Evolutionary conservation across 2,888 invertebrate species (phyloP), one percentile per base, ranked within the genome.

Genomic region (Mechanitis mazaeus): DNA sequence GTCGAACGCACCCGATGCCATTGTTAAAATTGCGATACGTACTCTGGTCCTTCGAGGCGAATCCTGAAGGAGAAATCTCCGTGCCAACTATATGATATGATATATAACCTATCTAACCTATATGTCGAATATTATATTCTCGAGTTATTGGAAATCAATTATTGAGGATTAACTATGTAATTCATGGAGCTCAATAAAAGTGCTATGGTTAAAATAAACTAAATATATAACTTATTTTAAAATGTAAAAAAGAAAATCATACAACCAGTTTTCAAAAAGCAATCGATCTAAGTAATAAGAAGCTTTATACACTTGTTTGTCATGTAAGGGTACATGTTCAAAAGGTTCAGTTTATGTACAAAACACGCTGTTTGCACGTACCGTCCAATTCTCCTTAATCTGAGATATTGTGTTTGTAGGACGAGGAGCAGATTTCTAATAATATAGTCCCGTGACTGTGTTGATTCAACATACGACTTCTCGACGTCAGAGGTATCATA

Each of bases 1-100:
- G 86, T 86, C 87, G 82, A 83, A 82, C 79, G 78, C 86, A 87
- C 79, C 78, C 83, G 82, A 81, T 77, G 81, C 84, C 84, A 82
- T 84, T 84, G 81, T 83, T 85, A 83, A 81, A 83, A 79, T 76
- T 73, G 71, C 75, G 76, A 78, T 80, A 78, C 80, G 78, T 65
- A 59, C 57, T 58, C 54, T 75, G 71, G 72, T 71, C 72, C 71
- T 73, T 68, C 67, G 69, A 71, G 71, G 70, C 71, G 69, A 70
- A 75, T 72, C 42, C 64, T 67, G 38, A 12, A 45, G 56, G 66
- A 54, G 62, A 69, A 72, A 77, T 74, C 75, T 75, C 72, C 62
- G 66, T 66, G 65, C 55, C 54, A 35, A 59, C 54, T 33, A 55
- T 55, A 53, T 20, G 54, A 45, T 55, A 55, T 63, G 45, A 55